Base-by-base conservation (phyloP, 2,113 vertebrate genomes). In the Dasypus novemcinctus region DNA sequence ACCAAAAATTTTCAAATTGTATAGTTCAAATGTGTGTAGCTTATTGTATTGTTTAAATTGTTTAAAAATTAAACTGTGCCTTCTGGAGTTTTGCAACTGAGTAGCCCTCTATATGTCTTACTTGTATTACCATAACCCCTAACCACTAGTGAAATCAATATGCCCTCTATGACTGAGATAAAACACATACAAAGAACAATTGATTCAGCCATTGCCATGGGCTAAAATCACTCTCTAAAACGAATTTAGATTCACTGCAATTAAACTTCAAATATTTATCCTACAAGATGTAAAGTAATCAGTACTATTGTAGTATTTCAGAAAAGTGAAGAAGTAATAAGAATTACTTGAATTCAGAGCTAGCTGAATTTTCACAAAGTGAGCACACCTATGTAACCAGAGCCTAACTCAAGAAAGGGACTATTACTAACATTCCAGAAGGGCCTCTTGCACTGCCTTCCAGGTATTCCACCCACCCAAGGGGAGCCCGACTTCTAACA, bases 161-260 rank as follows among this genome's bases (percentile, higher is more conserved):
- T 95, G 46, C 11, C 8, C 46, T 49, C 92, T 69, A 83, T 64
- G 41, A 49, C 11, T 93, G 57, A 91, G 72, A 59, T 41, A 81
- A 81, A 79, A 78, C 46, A 66, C 46, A 91, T 69, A 75, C 17
- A 1, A 54, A n/a, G 27, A 49, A 78, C 64, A 75, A 69, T 4
- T 31, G 23, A 12, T 57, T 1, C 2, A 54, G 9, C 12, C 13
- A 75, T 49, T 49, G 17, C n/a, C 93, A 59, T 87, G 36, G 66
- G 93, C 81, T 75, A 52, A 18, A 89, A 18, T 59, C 29, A 33
- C 33, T 90, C 43, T 91, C 82, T 84, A 68, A 95, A 92, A 88
- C 85, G 36, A 82, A 15, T 7, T 14, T 57, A 59, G 49, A 66
- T 61, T 92, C 12, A 52, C 11, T 64, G 20, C 57, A 84, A 52